Base-by-base conservation (phyloP, 2,888 invertebrate genomes). In the Chrysolina haemoptera region DNA sequence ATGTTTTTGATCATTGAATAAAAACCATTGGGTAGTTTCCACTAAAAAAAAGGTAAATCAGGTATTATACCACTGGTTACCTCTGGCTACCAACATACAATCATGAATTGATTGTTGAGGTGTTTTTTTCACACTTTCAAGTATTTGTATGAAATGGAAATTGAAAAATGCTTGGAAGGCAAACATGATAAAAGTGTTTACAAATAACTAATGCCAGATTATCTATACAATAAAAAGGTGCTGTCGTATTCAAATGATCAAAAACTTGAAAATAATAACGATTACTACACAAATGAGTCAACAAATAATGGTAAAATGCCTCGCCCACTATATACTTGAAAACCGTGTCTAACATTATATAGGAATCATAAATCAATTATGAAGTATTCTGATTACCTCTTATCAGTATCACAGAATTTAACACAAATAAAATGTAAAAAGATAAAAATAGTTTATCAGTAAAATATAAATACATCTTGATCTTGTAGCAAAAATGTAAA, bases 301-400 rank as follows among this genome's bases (percentile, higher is more conserved):
- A 59, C 59, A 59, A 59, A 59, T 59, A 59, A 59, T n/a, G 20
- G 11, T 0, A 35, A 59, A 27, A n/a, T 9, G 16, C 59, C 59
- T 59, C 59, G 59, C 59, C 59, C 59, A 59, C 5, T 59, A 22
- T 53, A n/a, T n/a, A n/a, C 12, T 53, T 20, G 11, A 53, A 53
- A 53, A 11, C 35, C n/a, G 59, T 6, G 22, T 22, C 22, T 12
- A 59, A 16, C 1, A 46, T 2, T 14, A 43, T 43, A 59, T 27
- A 22, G n/a, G n/a, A n/a, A n/a, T n/a, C 14, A 53, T 2, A 53
- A 20, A 53, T 59, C 0, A 59, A 14, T 6, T 59, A 59, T 35
- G 8, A 59, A 22, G 22, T 20, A 0, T 59, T 35, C 14, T 16
- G n/a, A 22, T 59, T 59, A 59, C 59, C 59, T 59, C 9, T 59